Evolutionary conservation across 2,113 vertebrate genomes (phyloP).

Genomic region (Struthio camelus): DNA sequence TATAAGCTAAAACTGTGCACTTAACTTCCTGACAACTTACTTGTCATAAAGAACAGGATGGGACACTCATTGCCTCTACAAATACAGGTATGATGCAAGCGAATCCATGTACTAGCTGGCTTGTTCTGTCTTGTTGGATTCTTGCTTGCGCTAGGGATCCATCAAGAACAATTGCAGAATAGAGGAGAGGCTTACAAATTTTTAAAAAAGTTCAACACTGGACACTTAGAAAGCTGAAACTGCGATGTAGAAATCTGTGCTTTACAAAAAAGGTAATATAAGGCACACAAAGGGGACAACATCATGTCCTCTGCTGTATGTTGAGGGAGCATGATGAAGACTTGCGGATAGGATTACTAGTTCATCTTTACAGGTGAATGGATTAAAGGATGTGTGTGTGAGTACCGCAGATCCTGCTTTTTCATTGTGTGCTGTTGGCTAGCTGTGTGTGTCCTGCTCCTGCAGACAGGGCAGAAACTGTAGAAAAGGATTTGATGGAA

Average conservation of each 20-base stretch:
- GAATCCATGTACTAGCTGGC: background rate
- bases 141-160: background rate
- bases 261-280: background rate
- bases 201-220: background rate
- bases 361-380: background rate
- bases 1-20: background rate
- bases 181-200: background rate
- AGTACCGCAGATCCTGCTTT: background rate
- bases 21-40: background rate
- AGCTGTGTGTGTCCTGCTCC: background rate
- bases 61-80: background rate
- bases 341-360: background rate
- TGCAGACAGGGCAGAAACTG: background rate
- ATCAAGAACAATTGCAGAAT: background rate
- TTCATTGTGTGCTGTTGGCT: background rate
- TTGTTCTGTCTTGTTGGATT: background rate
- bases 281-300: background rate
- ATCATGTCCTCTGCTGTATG: background rate
- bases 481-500: background rate
- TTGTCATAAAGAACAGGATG: background rate
- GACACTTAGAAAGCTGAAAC: background rate
- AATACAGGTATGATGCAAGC: background rate
- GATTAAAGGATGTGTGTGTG: background rate
- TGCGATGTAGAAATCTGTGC: background rate
- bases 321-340: background rate